Conservation (phyloP, 1,140 invertebrate species). For the Drosophila mayri region DNA sequence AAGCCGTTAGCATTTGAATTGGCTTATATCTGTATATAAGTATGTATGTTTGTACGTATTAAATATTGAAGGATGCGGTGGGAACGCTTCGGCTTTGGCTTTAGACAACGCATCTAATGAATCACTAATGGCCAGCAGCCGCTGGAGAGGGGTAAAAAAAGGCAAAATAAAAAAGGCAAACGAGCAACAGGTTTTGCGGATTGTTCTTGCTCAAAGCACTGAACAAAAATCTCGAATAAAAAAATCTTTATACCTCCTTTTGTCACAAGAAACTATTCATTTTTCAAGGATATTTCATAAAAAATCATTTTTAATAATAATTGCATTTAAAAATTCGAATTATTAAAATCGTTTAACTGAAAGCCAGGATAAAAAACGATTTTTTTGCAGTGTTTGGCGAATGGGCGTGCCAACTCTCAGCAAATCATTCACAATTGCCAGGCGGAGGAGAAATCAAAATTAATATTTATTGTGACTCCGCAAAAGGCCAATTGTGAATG, state of each 20-base stretch:
- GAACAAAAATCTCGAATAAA: neutral
- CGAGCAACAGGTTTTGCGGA: conserved; percentile 49
- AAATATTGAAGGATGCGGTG: conserved; percentile 29
- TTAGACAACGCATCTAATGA: conserved; percentile 48
- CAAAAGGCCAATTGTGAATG: conserved; percentile 63
- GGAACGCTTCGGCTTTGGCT: conserved; percentile 18
- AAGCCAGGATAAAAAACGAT: neutral
- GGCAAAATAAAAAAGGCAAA: conserved; percentile 43
- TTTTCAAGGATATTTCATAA: too few species aligned
- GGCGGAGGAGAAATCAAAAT: conserved; percentile 33
- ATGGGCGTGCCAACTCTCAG: conserved; percentile 28
- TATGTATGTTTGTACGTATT: neutral
- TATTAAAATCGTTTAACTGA: neutral
- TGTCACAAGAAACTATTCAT: too few species aligned
- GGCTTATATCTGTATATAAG: neutral
- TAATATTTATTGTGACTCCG: conserved; percentile 37
- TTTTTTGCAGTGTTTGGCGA: neutral
- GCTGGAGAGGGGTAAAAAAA: conserved; percentile 14
- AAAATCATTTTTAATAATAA: too few species aligned
- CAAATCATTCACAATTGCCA: conserved; percentile 42
- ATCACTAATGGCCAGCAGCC: conserved; percentile 47
- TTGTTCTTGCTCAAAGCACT: conserved; percentile 14
- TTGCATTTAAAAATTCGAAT: too few species aligned
- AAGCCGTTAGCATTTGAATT: conserved; percentile 30
- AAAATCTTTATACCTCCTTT: too few species aligned